Evolutionary conservation across 2,113 vertebrate species (phyloP).

Genomic region (Malaclemys terrapin): DNA sequence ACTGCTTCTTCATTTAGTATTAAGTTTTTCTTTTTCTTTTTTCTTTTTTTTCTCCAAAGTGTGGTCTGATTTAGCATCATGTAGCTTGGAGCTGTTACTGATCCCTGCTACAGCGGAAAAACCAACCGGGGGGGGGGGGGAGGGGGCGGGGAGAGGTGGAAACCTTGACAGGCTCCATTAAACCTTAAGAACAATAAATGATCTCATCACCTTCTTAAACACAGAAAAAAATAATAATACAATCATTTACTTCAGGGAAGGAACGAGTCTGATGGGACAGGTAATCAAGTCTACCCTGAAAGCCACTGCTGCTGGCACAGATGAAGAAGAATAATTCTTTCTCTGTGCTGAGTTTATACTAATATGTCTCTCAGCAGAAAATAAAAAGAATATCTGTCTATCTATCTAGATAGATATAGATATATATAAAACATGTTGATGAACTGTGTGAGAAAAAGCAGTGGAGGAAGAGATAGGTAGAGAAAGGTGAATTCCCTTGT

Average conservation of each 20-base stretch:
- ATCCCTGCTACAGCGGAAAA: constrained; percentile 70
- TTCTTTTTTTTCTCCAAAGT: constrained; percentile 63
- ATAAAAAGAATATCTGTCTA: neutral
- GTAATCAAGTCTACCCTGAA: constrained; percentile 28
- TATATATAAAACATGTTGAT: neutral
- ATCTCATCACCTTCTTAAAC: constrained; percentile 72
- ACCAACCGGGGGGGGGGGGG: constrained; percentile 63
- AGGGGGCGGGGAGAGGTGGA: neutral
- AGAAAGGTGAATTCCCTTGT: neutral
- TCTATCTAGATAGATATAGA: fast-evolving
- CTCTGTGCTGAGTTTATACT: neutral
- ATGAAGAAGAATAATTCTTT: constrained; percentile 10
- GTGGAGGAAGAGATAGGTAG: neutral
- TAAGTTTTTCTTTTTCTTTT: constrained; percentile 57
- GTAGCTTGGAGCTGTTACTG: constrained; percentile 76
- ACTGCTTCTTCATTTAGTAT: constrained; percentile 80
- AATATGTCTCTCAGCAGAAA: neutral
- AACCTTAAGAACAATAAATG: constrained; percentile 80
- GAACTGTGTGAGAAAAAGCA: neutral
- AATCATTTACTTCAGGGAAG: constrained; percentile 64
- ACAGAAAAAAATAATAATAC: constrained; percentile 58
- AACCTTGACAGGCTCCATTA: constrained; percentile 67
- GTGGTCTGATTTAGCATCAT: constrained; percentile 81
- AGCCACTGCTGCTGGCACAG: constrained; percentile 18
- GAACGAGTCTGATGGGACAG: constrained; percentile 53